Evolutionary conservation across 2,113 vertebrate species (phyloP), one percentile per base, ranked within the genome.

Genomic region (Notiomystis cincta): DNA sequence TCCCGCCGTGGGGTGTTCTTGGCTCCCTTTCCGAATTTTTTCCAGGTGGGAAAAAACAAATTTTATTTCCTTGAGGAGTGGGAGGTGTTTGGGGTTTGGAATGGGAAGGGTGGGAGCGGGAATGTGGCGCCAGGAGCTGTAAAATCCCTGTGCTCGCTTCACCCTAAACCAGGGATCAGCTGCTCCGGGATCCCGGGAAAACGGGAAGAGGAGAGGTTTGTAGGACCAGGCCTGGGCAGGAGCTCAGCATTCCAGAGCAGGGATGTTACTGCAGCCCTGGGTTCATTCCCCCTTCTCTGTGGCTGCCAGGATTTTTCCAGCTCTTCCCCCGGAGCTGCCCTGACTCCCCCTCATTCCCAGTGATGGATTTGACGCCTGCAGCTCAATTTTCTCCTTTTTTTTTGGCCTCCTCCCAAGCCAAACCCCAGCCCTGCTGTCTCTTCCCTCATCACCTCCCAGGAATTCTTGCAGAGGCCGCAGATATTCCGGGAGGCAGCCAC

Each of bases 181-280:
- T 27, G 22, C 45, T 44, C 37, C 15, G 3, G 11, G 4, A 15
- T 38, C 18, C 22, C 1, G 13, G 61, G 42, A 35, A 19, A 19
- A 22, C 7, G 1, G 16, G 30, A 5, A 47, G 27, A 45, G 6
- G 10, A 7, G 28, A 19, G 58, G 8, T 19, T 38, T 11, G 11
- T 2, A 6, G 69, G 69, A 9, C 1, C 1, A 3, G 19, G 18
- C 13, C 15, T 1, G 0, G 0, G 2, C 5, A 3, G 40, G 6
- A 33, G 1, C 0, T 0, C 0, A 3, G n/a, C 30, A 4, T 5
- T 9, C 40, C 58, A 9, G 10, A 6, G 3, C 13, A 38, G 21
- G 0, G 1, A 10, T n/a, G 20, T 48, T 6, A 4, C 40, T 18
- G 14, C 45, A 54, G 35, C 37, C 23, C 3, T 0, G 22, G 20